Conservation (phyloP, 2,888 invertebrate genomes). For the Cephus spinipes region DNA sequence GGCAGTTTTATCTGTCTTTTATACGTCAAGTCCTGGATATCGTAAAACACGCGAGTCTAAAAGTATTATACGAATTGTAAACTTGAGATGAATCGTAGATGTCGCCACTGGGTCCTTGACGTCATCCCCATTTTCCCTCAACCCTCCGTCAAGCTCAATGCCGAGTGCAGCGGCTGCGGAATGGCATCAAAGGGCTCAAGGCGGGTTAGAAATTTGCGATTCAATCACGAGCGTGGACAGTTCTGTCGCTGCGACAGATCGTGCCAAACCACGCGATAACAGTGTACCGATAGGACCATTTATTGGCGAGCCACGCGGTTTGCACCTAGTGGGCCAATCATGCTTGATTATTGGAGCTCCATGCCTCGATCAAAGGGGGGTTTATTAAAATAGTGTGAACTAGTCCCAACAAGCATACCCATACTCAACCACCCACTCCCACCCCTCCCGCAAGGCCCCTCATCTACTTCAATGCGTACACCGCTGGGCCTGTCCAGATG, state of each 20-base stretch:
- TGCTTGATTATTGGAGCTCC: slow-evolving; percentile 33
- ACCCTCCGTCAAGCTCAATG: background rate
- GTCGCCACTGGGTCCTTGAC: background rate
- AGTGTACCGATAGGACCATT: slow-evolving; percentile 27
- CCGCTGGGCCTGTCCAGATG: slow-evolving; percentile 34
- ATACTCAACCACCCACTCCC: too few relatives aligned
- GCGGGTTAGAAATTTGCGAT: background rate
- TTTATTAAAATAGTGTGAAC: slow-evolving; percentile 41
- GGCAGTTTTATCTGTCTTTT: background rate
- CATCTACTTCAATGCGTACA: background rate
- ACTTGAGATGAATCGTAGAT: background rate
- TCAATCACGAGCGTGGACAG: background rate
- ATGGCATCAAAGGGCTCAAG: background rate
- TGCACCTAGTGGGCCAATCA: slow-evolving; percentile 37
- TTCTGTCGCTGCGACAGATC: background rate
- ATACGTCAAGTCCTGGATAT: background rate
- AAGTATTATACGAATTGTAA: background rate
- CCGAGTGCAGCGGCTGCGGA: background rate
- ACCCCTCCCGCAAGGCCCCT: background rate
- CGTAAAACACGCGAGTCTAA: background rate
- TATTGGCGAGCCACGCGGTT: slow-evolving; percentile 30
- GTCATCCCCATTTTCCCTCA: background rate
- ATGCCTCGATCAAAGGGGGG: slow-evolving; percentile 37
- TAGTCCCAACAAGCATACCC: background rate
- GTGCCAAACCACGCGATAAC: background rate